phyloP scores from a whole-genome alignment of 2,113 vertebrate genomes.

The Bettongia penicillata region DNA sequence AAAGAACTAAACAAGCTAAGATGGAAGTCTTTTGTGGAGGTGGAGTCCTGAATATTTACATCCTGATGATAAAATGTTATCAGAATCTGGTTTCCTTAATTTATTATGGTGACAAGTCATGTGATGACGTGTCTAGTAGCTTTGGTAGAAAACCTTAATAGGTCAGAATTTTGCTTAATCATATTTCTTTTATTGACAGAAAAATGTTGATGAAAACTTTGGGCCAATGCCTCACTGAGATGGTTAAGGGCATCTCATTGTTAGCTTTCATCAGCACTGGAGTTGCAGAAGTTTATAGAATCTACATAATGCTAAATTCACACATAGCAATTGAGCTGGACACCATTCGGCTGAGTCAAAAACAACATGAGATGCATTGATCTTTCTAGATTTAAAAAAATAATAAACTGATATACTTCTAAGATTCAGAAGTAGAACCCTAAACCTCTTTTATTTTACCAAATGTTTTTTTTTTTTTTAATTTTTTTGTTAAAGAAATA shows the following conservation, averaged over 20 bases:
- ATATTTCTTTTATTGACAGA: not conserved
- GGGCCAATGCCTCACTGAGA: not conserved
- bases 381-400: slow-evolving; percentile 41
- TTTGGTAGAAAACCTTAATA: not conserved
- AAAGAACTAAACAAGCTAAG: slow-evolving; percentile 70
- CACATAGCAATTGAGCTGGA: not conserved
- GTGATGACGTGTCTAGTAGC: slow-evolving; percentile 22
- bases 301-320: not conserved
- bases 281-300: slow-evolving; percentile 7
- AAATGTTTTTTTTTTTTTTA: slow-evolving; percentile 1
- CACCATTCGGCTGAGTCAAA: slow-evolving; percentile 10
- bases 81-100: slow-evolving; percentile 53
- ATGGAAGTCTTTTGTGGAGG: slow-evolving; percentile 46
- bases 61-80: slow-evolving; percentile 47
- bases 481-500: slow-evolving; percentile 45
- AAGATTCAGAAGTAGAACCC: slow-evolving; percentile 49
- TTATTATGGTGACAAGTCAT: slow-evolving; percentile 13
- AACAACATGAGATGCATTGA: slow-evolving; percentile 8
- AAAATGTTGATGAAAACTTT: slow-evolving; percentile 21
- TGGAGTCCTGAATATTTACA: slow-evolving; percentile 62
- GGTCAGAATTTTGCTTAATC: not conserved
- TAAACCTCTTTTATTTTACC: slow-evolving; percentile 16
- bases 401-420: slow-evolving; percentile 11
- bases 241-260: slow-evolving; percentile 1
- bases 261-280: slow-evolving; percentile 6